Percentiles rank a stretch among this genome's conserved stretches.
These are phyloP conservation scores for Danio choprae DNA, from an alignment of 2,797 vertebrate species.

Conservation along the genomic window DNA sequence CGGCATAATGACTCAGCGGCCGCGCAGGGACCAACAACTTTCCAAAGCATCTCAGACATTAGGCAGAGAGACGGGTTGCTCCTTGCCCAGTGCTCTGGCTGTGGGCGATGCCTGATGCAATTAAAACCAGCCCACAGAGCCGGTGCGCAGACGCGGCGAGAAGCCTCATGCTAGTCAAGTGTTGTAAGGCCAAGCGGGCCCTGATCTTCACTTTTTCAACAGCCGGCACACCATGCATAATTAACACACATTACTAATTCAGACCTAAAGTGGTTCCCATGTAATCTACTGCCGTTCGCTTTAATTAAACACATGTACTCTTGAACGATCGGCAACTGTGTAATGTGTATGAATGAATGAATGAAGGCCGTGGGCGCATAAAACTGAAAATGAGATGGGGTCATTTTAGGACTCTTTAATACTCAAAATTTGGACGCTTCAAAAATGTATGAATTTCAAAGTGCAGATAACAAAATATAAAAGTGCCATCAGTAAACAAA, in stretches of 20 bases:
- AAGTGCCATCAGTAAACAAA: background rate
- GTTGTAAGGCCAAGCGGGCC: background rate
- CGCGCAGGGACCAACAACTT: slow-evolving; percentile 43
- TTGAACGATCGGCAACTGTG: slow-evolving; percentile 8
- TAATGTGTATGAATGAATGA: slow-evolving; percentile 15
- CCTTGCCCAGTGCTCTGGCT: slow-evolving; percentile 40
- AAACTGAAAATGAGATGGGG: background rate
- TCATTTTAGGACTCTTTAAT: background rate
- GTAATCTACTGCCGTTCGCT: slow-evolving; percentile 46
- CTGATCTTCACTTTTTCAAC: slow-evolving; percentile 46
- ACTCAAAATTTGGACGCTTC: slow-evolving; percentile 2
- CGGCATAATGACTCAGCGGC: slow-evolving; percentile 49
- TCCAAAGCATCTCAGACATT: slow-evolving; percentile 50
- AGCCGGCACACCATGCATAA: slow-evolving; percentile 49
- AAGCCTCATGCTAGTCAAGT: background rate
- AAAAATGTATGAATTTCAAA: background rate
- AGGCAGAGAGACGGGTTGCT: slow-evolving; percentile 36
- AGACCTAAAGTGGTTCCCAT: slow-evolving; percentile 43
- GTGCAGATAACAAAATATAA: background rate
- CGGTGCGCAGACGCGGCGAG: slow-evolving; percentile 20
- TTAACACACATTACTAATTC: slow-evolving; percentile 56
- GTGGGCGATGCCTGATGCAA: slow-evolving; percentile 41
- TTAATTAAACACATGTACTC: slow-evolving; percentile 52
- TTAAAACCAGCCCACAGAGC: slow-evolving; percentile 27
- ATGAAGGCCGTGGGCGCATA: background rate